phyloP scores from a whole-genome alignment of 2,113 vertebrate species.

The Strix aluco region DNA sequence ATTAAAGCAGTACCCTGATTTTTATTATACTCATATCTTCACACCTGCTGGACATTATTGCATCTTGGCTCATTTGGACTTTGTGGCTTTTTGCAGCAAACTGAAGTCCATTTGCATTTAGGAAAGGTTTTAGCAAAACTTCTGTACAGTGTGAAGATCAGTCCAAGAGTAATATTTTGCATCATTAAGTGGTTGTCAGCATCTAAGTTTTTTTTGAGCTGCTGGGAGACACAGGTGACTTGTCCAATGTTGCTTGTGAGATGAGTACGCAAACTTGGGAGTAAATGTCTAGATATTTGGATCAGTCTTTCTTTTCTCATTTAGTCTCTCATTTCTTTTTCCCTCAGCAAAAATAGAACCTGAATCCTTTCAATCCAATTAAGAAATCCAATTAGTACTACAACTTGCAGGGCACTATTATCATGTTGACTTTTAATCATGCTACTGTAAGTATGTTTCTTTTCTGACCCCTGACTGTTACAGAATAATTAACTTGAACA shows the following conservation, averaged over 20 bases:
- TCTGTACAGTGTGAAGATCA: neutral
- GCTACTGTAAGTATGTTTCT: neutral
- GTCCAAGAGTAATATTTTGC: neutral
- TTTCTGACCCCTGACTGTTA: neutral
- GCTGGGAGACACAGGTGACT: neutral
- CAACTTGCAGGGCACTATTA: neutral
- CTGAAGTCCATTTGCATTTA: neutral
- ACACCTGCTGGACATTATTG: neutral
- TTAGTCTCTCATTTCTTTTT: neutral
- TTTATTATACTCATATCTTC: neutral
- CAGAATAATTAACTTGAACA: neutral
- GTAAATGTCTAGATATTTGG: neutral
- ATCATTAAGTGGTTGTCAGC: neutral
- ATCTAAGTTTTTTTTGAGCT: neutral
- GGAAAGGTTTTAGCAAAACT: neutral
- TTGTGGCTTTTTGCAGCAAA: neutral
- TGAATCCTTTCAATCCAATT: neutral
- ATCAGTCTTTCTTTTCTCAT: neutral
- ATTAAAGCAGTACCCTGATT: neutral
- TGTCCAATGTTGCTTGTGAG: neutral
- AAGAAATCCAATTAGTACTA: constrained; percentile 14
- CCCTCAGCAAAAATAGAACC: neutral
- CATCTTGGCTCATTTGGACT: neutral
- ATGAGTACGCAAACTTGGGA: neutral
- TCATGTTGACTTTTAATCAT: neutral